Base-by-base conservation (phyloP, 2,888 invertebrate species). In the Diplazon laetatorius region DNA sequence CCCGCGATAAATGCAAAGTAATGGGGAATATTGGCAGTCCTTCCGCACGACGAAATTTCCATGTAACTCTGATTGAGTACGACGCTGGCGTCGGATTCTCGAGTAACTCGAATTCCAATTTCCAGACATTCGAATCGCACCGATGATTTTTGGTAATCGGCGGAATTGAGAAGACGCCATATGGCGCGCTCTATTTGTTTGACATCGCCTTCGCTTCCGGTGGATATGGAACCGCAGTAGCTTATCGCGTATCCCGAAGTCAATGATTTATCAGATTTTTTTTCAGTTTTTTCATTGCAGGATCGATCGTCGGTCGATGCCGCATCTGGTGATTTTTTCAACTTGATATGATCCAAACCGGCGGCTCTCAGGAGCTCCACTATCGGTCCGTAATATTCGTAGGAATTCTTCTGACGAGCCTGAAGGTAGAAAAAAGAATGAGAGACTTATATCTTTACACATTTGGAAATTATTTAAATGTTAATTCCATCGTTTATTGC, bases 31-130 rank as follows among this genome's bases (percentile, higher is more conserved):
- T 92, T 91, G 4, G 91, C 90, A 10, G 93, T 91, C 69, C 93
- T 91, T 12, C 94, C 94, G 89, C 94, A 94, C 0, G 94, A 93
- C 1, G 94, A 94, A 79, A 94, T 94, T 87, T 94, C 93, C 91
- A 94, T 94, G 85, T 93, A 94, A 59, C 93, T 92, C 87, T 94
- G 93, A 72, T 92, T 92, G 78, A 93, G 87, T 22, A 94, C 80
- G 10, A 92, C 92, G 82, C 89, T 87, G 35, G 89, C 88, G 46
- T 91, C 91, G 44, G 87, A 86, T 30, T 88, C 85, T 73, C 88
- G 89, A 35, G 91, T 85, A 20, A 93, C 88, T 85, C 91, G 92
- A 37, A 93, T 90, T 16, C 92, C 93, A 75, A 93, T 90, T 85
- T 93, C 93, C 30, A 92, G 91, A 74, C 92, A 91, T 85, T 93